phyloP scores from a whole-genome alignment of 2,797 vertebrate species.

The Microchirus variegatus region DNA sequence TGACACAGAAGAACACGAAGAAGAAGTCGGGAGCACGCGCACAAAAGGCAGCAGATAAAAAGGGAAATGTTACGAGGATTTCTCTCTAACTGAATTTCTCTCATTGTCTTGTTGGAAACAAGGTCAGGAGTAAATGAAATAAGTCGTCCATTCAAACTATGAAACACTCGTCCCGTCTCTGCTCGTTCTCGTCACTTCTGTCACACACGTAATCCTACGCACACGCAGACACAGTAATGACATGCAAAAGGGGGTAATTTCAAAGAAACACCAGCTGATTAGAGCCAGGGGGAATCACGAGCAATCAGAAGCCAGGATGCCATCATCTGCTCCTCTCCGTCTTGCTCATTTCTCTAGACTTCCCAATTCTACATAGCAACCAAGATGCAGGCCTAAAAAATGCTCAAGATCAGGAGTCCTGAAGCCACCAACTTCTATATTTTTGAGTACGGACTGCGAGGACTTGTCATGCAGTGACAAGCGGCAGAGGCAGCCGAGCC shows the following conservation, averaged over 20 bases:
- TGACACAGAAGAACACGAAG: conserved; percentile 9
- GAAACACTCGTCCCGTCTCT: conserved; percentile 27
- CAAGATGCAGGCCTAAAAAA: conserved; percentile 24
- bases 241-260: conserved; percentile 61
- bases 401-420: conserved; percentile 26
- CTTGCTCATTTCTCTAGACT: conserved; percentile 7
- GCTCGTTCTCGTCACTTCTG: conserved; percentile 12
- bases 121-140: conserved; percentile 28
- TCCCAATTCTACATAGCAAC: conserved; percentile 27
- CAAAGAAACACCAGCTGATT: conserved; percentile 64
- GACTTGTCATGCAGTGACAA: conserved; percentile 27
- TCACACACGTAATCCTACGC: conserved; percentile 27
- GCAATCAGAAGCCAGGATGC: conserved; percentile 53
- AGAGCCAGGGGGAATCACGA: conserved; percentile 54
- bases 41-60: conserved; percentile 16
- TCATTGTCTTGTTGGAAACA: conserved; percentile 10
- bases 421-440: conserved; percentile 27
- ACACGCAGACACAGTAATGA: conserved; percentile 39
- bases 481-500: conserved; percentile 12
- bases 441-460: conserved; percentile 4
- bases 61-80: conserved; percentile 37
- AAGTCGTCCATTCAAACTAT: conserved; percentile 22
- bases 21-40: neutral
- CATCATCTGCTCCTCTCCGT: conserved; percentile 56
- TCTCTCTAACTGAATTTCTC: conserved; percentile 35